Percentiles rank a stretch among this genome's conserved stretches.
Evolutionary conservation across 2,888 invertebrate species (phyloP).

Genomic region (Furcula furcula): DNA sequence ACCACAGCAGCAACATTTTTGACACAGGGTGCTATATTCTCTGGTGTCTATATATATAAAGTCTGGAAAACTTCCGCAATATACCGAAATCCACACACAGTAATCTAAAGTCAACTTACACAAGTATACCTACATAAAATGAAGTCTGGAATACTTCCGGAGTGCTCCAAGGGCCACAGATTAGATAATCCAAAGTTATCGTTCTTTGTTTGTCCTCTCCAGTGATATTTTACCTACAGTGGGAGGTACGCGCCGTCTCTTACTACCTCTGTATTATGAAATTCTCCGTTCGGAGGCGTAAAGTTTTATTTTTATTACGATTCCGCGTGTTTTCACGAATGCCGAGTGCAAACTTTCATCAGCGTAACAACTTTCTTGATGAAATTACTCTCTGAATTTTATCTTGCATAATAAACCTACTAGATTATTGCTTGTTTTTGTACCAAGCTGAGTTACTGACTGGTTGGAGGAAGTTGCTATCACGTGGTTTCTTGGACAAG

Average conservation of each 20-base stretch:
- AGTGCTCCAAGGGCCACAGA: background rate
- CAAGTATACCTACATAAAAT: too few relatives aligned
- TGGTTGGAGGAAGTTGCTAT: background rate
- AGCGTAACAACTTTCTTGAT: slow-evolving; percentile 1
- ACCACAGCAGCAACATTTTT: too few relatives aligned
- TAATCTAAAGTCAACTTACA: too few relatives aligned
- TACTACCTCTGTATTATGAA: background rate
- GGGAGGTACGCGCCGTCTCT: background rate
- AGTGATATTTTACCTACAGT: background rate
- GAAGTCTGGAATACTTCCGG: too few relatives aligned
- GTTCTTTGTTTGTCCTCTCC: background rate
- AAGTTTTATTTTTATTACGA: slow-evolving; percentile 2
- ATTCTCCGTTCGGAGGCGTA: background rate
- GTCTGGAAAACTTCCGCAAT: too few relatives aligned
- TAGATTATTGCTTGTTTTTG: background rate
- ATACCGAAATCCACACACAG: too few relatives aligned
- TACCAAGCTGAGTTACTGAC: too few relatives aligned
- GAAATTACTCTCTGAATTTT: background rate
- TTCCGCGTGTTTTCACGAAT: slow-evolving; percentile 1
- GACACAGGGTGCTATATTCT: too few relatives aligned
- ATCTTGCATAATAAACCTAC: background rate
- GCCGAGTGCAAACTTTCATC: background rate
- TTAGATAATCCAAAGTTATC: background rate
- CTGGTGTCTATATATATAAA: too few relatives aligned
- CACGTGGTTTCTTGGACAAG: too few relatives aligned